These are phyloP conservation scores for Lissonota sp. DNA, from an alignment of 2,888 invertebrate species.

Conservation along the genomic window DNA sequence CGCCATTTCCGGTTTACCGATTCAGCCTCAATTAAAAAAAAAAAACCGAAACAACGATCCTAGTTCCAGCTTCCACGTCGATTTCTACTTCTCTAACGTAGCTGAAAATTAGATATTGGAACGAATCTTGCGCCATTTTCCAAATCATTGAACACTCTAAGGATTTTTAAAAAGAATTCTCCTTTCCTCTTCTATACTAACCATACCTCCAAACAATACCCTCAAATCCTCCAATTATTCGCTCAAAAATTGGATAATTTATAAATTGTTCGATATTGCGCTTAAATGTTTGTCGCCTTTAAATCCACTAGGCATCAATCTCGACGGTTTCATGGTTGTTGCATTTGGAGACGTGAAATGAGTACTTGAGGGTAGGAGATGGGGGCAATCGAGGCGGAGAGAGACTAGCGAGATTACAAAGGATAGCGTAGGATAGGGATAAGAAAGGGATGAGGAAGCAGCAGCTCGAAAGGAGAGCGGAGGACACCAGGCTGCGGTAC, in stretches of 20 bases:
- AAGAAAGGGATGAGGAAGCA: conserved; percentile 1
- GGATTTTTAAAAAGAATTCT: no score
- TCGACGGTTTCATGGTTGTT: neutral
- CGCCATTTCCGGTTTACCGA: conserved; percentile 18
- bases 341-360: neutral
- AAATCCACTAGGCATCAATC: neutral
- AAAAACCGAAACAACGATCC: neutral
- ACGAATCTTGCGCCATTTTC: no score
- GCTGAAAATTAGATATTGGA: no score
- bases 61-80: neutral
- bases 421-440: neutral
- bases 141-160: no score
- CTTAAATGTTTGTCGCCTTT: no score
- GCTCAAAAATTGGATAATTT: no score
- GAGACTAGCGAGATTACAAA: neutral
- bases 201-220: no score
- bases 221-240: no score
- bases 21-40: neutral
- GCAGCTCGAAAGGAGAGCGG: conserved; percentile 19
- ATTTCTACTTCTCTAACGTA: no score
- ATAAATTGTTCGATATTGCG: no score
- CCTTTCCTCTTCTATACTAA: no score
- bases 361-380: neutral
- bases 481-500: conserved; percentile 64
- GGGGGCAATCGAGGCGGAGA: no score